phyloP scores from a whole-genome alignment of 1,140 invertebrate genomes.

The Gryllus bimaculatus region DNA sequence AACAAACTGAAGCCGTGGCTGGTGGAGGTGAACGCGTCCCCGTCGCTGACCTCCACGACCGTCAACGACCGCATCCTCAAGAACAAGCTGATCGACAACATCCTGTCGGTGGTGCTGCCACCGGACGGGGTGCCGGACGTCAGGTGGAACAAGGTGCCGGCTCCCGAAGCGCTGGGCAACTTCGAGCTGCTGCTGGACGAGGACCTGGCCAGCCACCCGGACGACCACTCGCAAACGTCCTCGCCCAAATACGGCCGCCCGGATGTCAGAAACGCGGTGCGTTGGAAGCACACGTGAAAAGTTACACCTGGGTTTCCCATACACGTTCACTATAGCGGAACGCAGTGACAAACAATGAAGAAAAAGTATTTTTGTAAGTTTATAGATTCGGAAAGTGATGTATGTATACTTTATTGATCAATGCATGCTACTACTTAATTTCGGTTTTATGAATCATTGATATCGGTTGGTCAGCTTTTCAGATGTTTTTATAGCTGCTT shows the following conservation, averaged over 20 bases:
- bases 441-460: too few species aligned
- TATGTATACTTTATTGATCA: too few species aligned
- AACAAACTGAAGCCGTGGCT: slow-evolving; percentile 78
- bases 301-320: too few species aligned
- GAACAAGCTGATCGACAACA: slow-evolving; percentile 91
- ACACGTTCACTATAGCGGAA: too few species aligned
- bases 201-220: slow-evolving; percentile 54
- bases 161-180: slow-evolving; percentile 68
- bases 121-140: slow-evolving; percentile 84
- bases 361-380: too few species aligned
- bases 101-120: slow-evolving; percentile 82
- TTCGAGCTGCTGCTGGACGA: slow-evolving; percentile 85
- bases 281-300: neutral
- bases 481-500: too few species aligned
- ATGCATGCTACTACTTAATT: too few species aligned
- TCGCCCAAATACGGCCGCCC: neutral
- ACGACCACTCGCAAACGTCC: slow-evolving; percentile 23
- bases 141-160: slow-evolving; percentile 81
- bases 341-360: too few species aligned
- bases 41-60: slow-evolving; percentile 88
- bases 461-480: too few species aligned
- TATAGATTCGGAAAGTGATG: too few species aligned
- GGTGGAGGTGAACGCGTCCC: slow-evolving; percentile 84
- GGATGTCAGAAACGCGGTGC: neutral
- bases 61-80: slow-evolving; percentile 93